Percentiles rank a stretch among this genome's conserved stretches.
phyloP scores from a whole-genome alignment of 2,797 vertebrate genomes.

The Coregonus ussuriensis region DNA sequence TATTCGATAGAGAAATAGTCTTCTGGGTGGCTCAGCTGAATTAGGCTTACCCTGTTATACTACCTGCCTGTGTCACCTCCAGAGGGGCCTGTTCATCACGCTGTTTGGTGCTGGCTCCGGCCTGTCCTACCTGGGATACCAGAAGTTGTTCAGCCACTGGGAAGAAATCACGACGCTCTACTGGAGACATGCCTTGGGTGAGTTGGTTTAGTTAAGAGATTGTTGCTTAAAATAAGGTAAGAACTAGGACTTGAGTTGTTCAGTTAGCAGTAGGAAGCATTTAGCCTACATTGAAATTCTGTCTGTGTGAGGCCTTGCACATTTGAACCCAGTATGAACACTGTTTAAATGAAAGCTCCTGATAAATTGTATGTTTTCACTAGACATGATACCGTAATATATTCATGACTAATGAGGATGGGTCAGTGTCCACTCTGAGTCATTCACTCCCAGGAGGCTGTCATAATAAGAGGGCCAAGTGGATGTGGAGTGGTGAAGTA shows the following conservation, averaged over 20 bases:
- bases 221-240: too few species aligned
- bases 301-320: too few species aligned
- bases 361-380: background rate
- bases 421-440: background rate
- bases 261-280: too few species aligned
- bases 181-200: constrained; percentile 76
- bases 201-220: constrained; percentile 42
- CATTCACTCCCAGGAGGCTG: background rate
- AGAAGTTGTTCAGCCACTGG: constrained; percentile 44
- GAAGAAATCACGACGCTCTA: constrained; percentile 49
- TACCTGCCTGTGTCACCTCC: background rate
- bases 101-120: constrained; percentile 37
- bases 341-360: too few species aligned
- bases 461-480: background rate
- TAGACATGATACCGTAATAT: background rate
- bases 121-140: constrained; percentile 48
- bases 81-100: constrained; percentile 49
- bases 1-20: background rate
- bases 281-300: too few species aligned
- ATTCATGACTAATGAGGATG: background rate
- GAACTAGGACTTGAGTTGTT: too few species aligned
- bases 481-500: background rate
- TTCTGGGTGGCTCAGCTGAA: background rate
- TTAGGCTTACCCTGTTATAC: background rate
- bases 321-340: too few species aligned